phyloP scores from a whole-genome alignment of 2,113 vertebrate species.

The Tympanuchus pallidicinctus region DNA sequence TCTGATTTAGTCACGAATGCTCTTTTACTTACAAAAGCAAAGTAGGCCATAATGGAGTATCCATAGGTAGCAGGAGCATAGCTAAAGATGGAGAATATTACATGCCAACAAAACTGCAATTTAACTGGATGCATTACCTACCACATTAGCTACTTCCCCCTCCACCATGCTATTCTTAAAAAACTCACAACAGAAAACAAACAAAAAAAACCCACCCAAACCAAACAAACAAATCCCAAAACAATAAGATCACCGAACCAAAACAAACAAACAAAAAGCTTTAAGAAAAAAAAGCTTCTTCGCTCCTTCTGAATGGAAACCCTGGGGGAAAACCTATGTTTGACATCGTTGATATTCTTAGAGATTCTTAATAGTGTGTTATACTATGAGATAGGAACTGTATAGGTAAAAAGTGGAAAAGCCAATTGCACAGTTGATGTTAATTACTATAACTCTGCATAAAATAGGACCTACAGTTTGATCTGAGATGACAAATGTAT shows the following conservation, averaged over 20 bases:
- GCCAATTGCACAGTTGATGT: background rate
- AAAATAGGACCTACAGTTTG: background rate
- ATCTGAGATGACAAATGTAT: background rate
- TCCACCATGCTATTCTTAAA: background rate
- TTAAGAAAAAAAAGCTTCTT: background rate
- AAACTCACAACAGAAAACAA: background rate
- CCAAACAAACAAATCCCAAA: background rate
- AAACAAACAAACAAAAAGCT: background rate
- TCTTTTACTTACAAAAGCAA: constrained; percentile 1
- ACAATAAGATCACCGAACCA: background rate
- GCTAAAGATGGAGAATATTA: background rate
- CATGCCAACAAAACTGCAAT: background rate
- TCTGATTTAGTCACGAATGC: constrained; percentile 41
- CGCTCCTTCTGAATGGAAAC: background rate
- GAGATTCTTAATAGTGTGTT: background rate
- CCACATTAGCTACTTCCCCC: accelerated
- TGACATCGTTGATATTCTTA: background rate
- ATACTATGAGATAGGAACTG: background rate
- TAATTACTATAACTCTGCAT: background rate
- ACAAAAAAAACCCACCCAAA: background rate
- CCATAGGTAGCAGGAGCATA: background rate
- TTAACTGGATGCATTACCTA: background rate
- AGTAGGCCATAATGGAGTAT: background rate
- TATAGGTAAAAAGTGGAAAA: background rate
- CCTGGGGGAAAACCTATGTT: background rate